Conservation (phyloP, 2,113 vertebrate species). For the Xenopus tropicalis region UCB_Xtro_10.0 CM004446.2:54418001-54418500, state of each 20-base stretch:
- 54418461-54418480: too few species aligned
- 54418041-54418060: neutral
- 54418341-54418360: constrained; percentile 41
- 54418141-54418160: constrained; percentile 39
- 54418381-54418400: too few species aligned
- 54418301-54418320: constrained; percentile 45
- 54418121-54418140: constrained; percentile 41
- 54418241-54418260: constrained; percentile 41
- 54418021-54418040: too few species aligned
- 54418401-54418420: too few species aligned
- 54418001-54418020: too few species aligned
- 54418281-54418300: constrained; percentile 38
- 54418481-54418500: too few species aligned
- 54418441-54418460: too few species aligned
- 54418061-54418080: constrained; percentile 23
- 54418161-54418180: constrained; percentile 45
- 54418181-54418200: constrained; percentile 39
- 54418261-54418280: constrained; percentile 42
- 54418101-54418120: constrained; percentile 39
- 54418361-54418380: constrained; percentile 2
- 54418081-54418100: constrained; percentile 24
- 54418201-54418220: constrained; percentile 41
- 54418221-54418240: constrained; percentile 45
- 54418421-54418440: too few species aligned
- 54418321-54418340: constrained; percentile 33